Percentiles rank a stretch among this genome's conserved stretches.
These are phyloP conservation scores for Eupithecia dodoneata DNA, from an alignment of 2,888 invertebrate species.

Conservation along the genomic window DNA sequence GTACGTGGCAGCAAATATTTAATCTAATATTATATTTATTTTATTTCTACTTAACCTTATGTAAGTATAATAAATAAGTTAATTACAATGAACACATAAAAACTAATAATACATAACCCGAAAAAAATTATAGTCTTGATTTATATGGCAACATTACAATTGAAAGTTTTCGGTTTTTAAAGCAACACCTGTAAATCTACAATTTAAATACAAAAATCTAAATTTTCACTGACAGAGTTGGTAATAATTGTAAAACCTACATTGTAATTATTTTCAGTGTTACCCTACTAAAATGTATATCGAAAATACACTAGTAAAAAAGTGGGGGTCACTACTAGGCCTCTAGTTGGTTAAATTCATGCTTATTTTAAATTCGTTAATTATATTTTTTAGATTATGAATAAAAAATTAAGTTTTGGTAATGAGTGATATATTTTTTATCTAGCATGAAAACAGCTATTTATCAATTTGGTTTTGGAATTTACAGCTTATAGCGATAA, in stretches of 20 bases:
- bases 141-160: conserved; percentile 31
- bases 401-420: background rate
- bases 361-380: conserved; percentile 44
- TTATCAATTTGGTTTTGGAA: background rate
- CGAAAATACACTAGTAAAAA: conserved; percentile 40
- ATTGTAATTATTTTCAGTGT: conserved; percentile 14
- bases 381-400: conserved; percentile 26
- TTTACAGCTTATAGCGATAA: background rate
- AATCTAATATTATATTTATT: conserved; percentile 13
- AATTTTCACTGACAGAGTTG: background rate
- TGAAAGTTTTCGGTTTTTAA: background rate
- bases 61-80: conserved; percentile 30
- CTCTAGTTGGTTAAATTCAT: conserved; percentile 45
- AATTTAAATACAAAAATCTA: background rate
- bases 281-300: conserved; percentile 31
- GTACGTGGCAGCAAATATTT: conserved; percentile 43
- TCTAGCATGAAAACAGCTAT: background rate
- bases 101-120: conserved; percentile 24
- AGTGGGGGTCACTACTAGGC: conserved; percentile 38
- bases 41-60: conserved; percentile 26
- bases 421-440: background rate
- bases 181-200: background rate
- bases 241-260: conserved; percentile 5
- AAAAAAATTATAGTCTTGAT: conserved; percentile 8
- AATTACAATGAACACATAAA: conserved; percentile 37